phyloP scores from a whole-genome alignment of 2,797 vertebrate species.

The Pseudochromis fuscus region DNA sequence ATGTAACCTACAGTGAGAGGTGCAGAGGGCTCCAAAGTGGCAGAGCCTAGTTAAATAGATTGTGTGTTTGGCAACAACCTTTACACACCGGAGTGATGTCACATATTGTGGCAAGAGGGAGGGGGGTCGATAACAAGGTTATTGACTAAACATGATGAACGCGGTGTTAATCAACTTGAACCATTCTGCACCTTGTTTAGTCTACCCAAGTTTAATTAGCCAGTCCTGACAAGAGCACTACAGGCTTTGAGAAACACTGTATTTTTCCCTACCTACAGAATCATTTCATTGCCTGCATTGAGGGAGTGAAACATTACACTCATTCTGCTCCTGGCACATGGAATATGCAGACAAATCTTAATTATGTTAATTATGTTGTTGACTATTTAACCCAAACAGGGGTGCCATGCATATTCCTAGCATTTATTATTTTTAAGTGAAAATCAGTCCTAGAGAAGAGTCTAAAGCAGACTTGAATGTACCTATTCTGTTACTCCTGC shows the following conservation, averaged over 20 bases:
- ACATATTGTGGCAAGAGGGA: neutral
- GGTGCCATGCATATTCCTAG: neutral
- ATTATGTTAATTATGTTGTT: neutral
- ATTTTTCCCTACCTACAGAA: neutral
- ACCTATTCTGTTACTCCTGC: no score
- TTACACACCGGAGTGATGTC: slow-evolving; percentile 1
- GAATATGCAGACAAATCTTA: slow-evolving; percentile 3
- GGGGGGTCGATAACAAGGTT: neutral
- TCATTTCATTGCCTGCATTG: neutral
- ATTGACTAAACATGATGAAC: slow-evolving; percentile 19
- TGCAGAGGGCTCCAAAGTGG: neutral
- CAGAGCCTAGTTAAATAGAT: neutral
- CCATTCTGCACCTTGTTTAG: slow-evolving; percentile 18
- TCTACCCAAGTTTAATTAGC: slow-evolving; percentile 20
- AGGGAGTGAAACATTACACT: neutral
- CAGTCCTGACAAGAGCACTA: slow-evolving; percentile 1
- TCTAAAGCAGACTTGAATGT: neutral
- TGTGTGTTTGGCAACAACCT: neutral
- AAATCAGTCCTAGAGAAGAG: neutral
- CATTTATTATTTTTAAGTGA: neutral
- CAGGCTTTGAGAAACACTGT: neutral
- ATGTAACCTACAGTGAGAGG: slow-evolving; percentile 3
- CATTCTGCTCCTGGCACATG: neutral
- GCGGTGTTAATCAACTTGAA: slow-evolving; percentile 21
- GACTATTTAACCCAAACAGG: neutral